Conservation (phyloP, 2,113 vertebrate species). For the Zosterops hypoxanthus region DNA sequence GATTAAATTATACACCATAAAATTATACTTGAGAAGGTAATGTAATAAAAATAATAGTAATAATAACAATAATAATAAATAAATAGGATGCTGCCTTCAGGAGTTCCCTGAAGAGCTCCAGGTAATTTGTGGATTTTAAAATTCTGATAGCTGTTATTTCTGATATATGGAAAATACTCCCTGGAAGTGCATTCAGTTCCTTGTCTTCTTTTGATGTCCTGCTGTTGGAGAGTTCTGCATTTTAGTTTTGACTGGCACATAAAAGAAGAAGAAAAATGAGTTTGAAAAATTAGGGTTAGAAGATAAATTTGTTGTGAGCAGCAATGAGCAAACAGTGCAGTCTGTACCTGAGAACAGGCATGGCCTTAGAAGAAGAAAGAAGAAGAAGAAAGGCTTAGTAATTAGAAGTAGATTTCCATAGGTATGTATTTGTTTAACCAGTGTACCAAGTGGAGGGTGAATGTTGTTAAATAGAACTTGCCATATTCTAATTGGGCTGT, state of each 20-base stretch:
- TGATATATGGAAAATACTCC: background rate
- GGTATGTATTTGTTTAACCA: background rate
- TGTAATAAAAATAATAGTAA: background rate
- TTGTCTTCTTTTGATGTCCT: background rate
- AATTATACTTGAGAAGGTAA: conserved; percentile 9
- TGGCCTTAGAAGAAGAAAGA: background rate
- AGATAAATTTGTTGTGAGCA: background rate
- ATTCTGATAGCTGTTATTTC: background rate
- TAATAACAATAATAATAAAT: background rate
- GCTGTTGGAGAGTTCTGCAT: background rate
- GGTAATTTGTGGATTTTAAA: background rate
- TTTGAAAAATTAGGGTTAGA: background rate
- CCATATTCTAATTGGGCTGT: background rate
- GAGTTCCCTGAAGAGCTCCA: background rate
- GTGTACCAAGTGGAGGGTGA: too few species aligned
- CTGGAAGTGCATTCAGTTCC: background rate
- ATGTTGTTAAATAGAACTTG: background rate
- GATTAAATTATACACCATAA: conserved; percentile 31
- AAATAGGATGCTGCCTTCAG: background rate
- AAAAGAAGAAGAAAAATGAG: background rate
- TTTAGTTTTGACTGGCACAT: background rate
- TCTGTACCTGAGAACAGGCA: background rate
- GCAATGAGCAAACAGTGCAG: background rate
- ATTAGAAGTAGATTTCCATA: background rate
- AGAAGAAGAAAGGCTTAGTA: background rate